phyloP scores from a whole-genome alignment of 1,140 invertebrate species.

The Polypedilum pembai region DNA sequence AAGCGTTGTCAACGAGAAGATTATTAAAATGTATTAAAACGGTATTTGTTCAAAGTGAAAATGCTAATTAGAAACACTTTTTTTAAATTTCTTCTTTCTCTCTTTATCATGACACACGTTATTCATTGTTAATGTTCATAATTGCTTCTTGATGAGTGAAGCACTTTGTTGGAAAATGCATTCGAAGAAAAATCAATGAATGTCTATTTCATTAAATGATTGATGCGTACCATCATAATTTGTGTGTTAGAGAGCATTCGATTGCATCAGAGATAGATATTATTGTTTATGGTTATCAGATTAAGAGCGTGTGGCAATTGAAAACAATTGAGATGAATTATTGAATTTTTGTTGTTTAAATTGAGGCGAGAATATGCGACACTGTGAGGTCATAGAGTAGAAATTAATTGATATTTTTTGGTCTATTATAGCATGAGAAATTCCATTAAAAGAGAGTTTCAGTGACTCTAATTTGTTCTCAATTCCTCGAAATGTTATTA shows the following conservation, averaged over 20 bases:
- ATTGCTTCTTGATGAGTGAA: conserved; percentile 21
- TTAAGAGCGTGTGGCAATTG: neutral
- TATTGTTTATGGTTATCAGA: conserved; percentile 24
- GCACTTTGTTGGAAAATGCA: neutral
- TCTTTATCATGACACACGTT: neutral
- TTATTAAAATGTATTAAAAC: neutral
- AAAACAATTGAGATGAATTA: neutral
- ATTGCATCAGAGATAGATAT: neutral
- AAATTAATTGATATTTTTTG: neutral
- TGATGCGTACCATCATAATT: conserved; percentile 22
- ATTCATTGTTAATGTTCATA: neutral
- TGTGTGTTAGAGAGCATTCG: no score
- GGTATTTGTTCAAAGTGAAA: neutral
- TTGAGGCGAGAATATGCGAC: neutral
- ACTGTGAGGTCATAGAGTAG: neutral
- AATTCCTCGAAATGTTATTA: neutral
- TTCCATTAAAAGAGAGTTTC: no score
- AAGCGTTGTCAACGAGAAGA: neutral
- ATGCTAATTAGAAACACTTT: conserved; percentile 6
- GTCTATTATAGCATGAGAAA: neutral
- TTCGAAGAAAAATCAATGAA: neutral
- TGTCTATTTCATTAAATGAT: neutral
- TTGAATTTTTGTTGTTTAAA: neutral
- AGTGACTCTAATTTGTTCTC: neutral
- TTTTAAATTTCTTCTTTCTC: conserved; percentile 4